Evolutionary conservation across 2,113 vertebrate genomes (phyloP).

Genomic region (Gasterosteus nipponicus): DNA sequence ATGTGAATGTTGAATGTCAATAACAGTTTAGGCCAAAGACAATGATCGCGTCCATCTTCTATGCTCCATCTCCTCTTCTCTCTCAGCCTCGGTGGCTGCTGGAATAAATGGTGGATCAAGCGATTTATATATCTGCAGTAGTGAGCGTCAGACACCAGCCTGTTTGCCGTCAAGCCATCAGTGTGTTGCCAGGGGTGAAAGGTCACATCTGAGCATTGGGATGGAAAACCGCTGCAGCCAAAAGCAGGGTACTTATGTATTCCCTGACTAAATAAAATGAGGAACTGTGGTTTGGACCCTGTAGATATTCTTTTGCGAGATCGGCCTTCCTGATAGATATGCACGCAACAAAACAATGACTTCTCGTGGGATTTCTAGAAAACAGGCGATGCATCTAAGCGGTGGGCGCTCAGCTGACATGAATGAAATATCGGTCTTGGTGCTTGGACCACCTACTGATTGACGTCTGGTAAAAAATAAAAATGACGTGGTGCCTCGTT

Average conservation of each 20-base stretch:
- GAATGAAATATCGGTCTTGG: neutral
- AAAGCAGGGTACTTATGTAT: neutral
- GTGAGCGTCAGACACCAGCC: constrained; percentile 35
- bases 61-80: constrained; percentile 21
- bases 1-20: constrained; percentile 25
- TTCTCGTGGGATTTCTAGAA: constrained; percentile 1
- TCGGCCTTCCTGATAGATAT: constrained; percentile 6
- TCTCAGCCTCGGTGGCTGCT: constrained; percentile 10
- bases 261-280: constrained; percentile 25
- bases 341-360: constrained; percentile 9
- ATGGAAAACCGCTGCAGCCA: constrained; percentile 26
- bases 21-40: constrained; percentile 31
- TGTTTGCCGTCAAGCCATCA: constrained; percentile 27
- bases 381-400: neutral
- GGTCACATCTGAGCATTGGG: constrained; percentile 53
- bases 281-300: constrained; percentile 21
- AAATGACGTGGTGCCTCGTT: neutral
- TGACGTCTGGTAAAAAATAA: neutral
- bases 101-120: constrained; percentile 18
- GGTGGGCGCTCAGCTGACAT: neutral
- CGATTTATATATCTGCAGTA: neutral
- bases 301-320: constrained; percentile 8
- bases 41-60: constrained; percentile 30
- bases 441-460: neutral
- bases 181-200: constrained; percentile 31